These are phyloP conservation scores for Fabriciana adippe DNA, from an alignment of 2,888 invertebrate species.

Conservation along the genomic window DNA sequence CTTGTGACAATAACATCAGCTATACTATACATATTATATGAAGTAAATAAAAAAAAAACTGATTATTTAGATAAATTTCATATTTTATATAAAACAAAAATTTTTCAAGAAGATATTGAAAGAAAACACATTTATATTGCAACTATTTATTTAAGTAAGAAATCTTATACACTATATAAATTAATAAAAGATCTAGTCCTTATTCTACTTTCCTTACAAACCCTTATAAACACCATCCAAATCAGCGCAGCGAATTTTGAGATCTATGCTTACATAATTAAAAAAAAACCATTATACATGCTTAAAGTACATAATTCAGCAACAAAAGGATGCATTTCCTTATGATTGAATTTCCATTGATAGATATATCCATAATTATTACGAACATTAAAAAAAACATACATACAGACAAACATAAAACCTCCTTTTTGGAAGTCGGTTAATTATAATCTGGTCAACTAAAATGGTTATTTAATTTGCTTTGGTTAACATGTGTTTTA, in stretches of 20 bases:
- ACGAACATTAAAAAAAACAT: no score
- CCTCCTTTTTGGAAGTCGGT: no score
- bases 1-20: not conserved
- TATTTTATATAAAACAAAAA: no score
- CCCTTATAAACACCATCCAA: slow-evolving; percentile 6
- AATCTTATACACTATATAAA: slow-evolving; percentile 57
- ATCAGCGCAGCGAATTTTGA: slow-evolving; percentile 22
- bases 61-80: no score
- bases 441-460: no score
- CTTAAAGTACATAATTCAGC: no score
- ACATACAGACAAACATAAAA: no score
- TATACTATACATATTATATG: slow-evolving; percentile 1
- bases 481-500: no score
- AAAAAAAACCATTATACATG: not conserved
- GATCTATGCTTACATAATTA: slow-evolving; percentile 19
- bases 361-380: no score
- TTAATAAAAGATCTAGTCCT: slow-evolving; percentile 45
- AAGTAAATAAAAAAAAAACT: not conserved
- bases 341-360: no score
- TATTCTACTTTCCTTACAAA: slow-evolving; percentile 35
- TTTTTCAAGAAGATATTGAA: slow-evolving; percentile 1
- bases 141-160: slow-evolving; percentile 58
- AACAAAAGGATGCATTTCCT: no score
- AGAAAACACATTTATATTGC: slow-evolving; percentile 41
- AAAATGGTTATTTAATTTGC: no score